These are phyloP conservation scores for Lagenorhynchus albirostris DNA, from an alignment of 2,113 vertebrate genomes.

Conservation along the genomic window DNA sequence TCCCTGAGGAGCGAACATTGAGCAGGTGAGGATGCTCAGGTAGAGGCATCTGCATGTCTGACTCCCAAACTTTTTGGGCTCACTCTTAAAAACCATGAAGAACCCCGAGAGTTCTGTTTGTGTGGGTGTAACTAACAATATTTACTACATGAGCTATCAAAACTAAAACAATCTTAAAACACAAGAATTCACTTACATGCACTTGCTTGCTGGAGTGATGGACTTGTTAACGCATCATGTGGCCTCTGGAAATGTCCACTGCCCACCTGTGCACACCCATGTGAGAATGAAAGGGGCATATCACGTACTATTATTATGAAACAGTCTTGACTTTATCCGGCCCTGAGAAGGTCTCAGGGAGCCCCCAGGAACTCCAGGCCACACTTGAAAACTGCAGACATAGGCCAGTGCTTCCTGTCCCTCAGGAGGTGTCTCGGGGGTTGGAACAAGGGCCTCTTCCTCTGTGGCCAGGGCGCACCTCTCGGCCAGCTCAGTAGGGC, in stretches of 20 bases:
- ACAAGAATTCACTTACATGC: not conserved
- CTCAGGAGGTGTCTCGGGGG: not conserved
- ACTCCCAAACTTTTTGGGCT: not conserved
- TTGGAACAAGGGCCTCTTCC: not conserved
- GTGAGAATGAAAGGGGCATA: not conserved
- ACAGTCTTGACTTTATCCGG: not conserved
- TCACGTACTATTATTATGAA: too few species aligned
- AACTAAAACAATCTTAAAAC: too few species aligned
- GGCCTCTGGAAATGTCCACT: not conserved
- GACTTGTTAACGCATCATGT: accelerated
- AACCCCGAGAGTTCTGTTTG: not conserved
- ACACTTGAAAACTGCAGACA: not conserved
- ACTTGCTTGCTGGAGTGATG: not conserved
- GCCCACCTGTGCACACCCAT: too few species aligned
- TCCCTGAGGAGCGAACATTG: not conserved
- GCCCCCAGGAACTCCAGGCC: not conserved
- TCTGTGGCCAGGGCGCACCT: accelerated
- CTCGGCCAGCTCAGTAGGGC: not conserved
- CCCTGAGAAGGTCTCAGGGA: not conserved
- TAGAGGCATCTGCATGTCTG: accelerated
- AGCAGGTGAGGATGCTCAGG: not conserved
- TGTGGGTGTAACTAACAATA: not conserved
- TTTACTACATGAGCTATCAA: not conserved
- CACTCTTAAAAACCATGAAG: not conserved
- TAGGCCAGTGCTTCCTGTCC: not conserved